Evolutionary conservation across 1,140 invertebrate species (phyloP), one percentile per base, ranked within the genome.

Genomic region (Calliphora vicina): DNA sequence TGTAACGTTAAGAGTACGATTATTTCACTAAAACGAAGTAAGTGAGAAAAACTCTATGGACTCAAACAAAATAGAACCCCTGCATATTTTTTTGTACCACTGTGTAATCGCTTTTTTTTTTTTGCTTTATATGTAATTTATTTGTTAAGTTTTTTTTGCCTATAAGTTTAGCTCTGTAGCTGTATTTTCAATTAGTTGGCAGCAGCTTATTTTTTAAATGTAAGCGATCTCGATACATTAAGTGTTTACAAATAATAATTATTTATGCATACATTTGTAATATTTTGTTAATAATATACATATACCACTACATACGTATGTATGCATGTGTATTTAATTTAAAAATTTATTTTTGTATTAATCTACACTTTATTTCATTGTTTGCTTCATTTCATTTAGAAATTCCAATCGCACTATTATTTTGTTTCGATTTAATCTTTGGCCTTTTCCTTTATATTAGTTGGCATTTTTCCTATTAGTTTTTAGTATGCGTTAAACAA

Each of bases 401-500:
- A 43, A 78, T 78, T 78, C n/a, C 23, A n/a, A 43, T 78, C 35
- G 74, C 35, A 43, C n/a, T 78, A 45, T 45, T 45, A 10, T 43
- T 78, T 76, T 73, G 25, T 15, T 17, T 73, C 26, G 15, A 27
- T 73, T 73, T 74, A 42, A 9, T 76, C 42, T 42, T n/a, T 57
- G 50, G 50, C 15, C 29, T n/a, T 78, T 78, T 23, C 74, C n/a
- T 78, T 78, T 20, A 23, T n/a, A 25, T 76, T 76, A 76, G 27
- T 76, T 76, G 73, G 35, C 35, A 78, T 43, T 78, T 78, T 78
- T 45, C 61, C 35, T 78, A 43, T 78, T 45, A 45, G 72, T 74
- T 29, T 12, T 29, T 74, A 74, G 42, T 78, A 78, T 78, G 74
- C 74, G 20, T 67, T 67, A 67, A 23, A 67, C n/a, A 67, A 67